phyloP scores from a whole-genome alignment of 2,797 vertebrate species.

The Cheirogaleus major region DNA sequence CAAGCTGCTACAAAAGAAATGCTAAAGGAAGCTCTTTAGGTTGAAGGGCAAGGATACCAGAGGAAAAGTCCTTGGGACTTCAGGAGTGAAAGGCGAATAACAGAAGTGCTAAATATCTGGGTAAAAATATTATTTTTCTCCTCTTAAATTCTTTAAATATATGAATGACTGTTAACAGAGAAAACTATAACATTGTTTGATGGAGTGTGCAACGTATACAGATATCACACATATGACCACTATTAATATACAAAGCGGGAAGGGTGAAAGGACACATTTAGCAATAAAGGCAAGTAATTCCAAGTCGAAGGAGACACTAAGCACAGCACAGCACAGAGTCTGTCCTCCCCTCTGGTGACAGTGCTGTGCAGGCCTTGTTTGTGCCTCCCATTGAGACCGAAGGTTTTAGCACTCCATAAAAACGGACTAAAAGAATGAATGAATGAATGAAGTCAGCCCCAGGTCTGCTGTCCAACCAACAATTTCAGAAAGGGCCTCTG shows the following conservation, averaged over 20 bases:
- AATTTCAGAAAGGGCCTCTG: background rate
- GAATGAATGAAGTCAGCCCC: background rate
- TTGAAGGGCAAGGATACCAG: background rate
- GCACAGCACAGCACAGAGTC: rapidly evolving
- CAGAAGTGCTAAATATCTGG: background rate
- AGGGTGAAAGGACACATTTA: background rate
- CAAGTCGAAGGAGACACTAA: background rate
- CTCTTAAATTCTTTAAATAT: background rate
- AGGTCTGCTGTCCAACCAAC: background rate
- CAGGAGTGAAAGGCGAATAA: background rate
- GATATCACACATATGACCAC: background rate
- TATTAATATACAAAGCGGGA: background rate
- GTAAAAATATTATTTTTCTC: background rate
- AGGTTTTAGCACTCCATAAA: background rate
- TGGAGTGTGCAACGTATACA: background rate
- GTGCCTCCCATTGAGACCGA: background rate
- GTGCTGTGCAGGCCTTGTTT: background rate
- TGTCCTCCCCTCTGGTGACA: background rate
- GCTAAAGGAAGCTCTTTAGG: background rate
- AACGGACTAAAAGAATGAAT: background rate
- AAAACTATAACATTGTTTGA: background rate
- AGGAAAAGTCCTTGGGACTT: background rate
- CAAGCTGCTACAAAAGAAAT: background rate
- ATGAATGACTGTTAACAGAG: background rate
- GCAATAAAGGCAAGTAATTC: background rate